Evolutionary conservation across 23 tunicate species (phyloP), one percentile per base, ranked within the genome.

Genomic region (Clavelina lepadiformis): DNA sequence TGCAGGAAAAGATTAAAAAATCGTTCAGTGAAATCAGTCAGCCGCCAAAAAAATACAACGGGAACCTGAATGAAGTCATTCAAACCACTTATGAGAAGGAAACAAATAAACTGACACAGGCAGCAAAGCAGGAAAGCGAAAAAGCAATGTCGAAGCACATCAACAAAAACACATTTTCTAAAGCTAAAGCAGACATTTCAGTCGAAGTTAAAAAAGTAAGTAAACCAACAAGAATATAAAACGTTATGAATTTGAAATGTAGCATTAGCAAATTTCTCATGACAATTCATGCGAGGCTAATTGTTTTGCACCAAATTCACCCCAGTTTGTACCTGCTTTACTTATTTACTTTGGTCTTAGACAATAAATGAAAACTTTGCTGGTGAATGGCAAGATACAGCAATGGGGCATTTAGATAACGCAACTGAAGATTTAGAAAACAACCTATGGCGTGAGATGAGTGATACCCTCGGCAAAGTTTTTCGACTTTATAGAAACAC

Each of bases 401-500:
- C 78, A 19, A 30, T 36, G 5, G 83, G 76, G 46, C 28, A 69
- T 38, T 59, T 50, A 2, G 80, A 84, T 56, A 60, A 75, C 29
- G 62, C 26, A 26, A 63, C 77, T 34, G 74, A 73, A 38, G 83
- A 84, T 35, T 41, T 84, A 30, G 93, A 84, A 23, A 65, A 46
- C 35, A 5, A 32, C 21, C 57, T 84, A 35, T 61, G 83, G 77
- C 33, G 68, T 33, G 73, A 76, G 31, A 69, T 84, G 82, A 64
- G 71, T 37, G 33, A 55, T 23, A 76, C 51, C 20, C 49, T 84
- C n/a, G 78, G 76, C 28, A 63, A 77, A 1, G 67, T 76, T 28
- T 58, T 69, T 28, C 53, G 93, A 31, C 21, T 69, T 11, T 64
- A 75, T 69, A 62, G 82, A 33, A 84, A 84, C 72, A 84, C 83